These are phyloP conservation scores for Mus musculus DNA, from an alignment of 2,113 vertebrate species.

Conservation along the genomic window DNA sequence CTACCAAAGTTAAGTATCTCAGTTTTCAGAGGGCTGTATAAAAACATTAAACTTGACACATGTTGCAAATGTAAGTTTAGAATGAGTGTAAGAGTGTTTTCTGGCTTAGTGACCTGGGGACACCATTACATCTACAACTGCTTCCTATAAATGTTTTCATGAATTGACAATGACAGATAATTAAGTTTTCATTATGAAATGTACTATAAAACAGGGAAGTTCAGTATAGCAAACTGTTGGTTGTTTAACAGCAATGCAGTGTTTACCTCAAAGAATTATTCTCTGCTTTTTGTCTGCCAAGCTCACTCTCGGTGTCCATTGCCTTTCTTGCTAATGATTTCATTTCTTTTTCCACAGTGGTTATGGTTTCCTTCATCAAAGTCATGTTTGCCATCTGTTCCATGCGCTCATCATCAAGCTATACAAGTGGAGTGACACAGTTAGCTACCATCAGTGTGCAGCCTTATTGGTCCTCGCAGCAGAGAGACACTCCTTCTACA, in stretches of 20 bases:
- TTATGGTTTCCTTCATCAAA: conserved; percentile 86
- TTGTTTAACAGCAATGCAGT: conserved; percentile 63
- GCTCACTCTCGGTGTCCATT: conserved; percentile 85
- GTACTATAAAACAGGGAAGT: conserved; percentile 43
- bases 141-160: conserved; percentile 10
- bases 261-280: conserved; percentile 89
- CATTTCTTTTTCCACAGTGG: conserved; percentile 88
- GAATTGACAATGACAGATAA: conserved; percentile 40
- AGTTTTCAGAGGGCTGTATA: background rate
- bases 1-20: conserved; percentile 26
- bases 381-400: conserved; percentile 87
- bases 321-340: conserved; percentile 86
- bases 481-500: conserved; percentile 29
- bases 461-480: background rate
- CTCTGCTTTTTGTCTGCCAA: conserved; percentile 86
- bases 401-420: conserved; percentile 89
- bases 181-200: conserved; percentile 62
- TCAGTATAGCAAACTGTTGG: conserved; percentile 45
- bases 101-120: background rate
- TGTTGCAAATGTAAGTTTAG: conserved; percentile 9
- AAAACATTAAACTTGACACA: background rate
- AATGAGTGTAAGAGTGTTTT: background rate
- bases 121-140: conserved; percentile 37
- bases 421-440: conserved; percentile 75
- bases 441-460: conserved; percentile 24